Percentiles rank a stretch among this genome's conserved stretches.
phyloP scores from a whole-genome alignment of 2,888 invertebrate species.

The Autographa pulchrina region DNA sequence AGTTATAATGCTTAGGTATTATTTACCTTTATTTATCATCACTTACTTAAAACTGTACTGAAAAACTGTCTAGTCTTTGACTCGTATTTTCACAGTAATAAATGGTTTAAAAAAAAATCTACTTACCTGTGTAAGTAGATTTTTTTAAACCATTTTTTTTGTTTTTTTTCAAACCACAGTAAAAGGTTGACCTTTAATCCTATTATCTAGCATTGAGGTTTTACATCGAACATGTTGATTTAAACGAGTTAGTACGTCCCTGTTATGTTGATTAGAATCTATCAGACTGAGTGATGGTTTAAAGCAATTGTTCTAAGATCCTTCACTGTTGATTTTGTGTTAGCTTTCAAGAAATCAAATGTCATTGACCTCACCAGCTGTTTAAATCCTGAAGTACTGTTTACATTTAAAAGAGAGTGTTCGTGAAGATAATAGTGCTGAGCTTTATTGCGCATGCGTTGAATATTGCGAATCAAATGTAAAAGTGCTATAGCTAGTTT shows the following conservation, averaged over 20 bases:
- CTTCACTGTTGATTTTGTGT: conserved; percentile 21
- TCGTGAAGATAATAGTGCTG: background rate
- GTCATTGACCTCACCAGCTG: conserved; percentile 40
- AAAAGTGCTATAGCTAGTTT: too few relatives aligned
- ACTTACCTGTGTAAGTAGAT: too few relatives aligned
- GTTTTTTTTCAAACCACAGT: too few relatives aligned
- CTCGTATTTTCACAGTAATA: too few relatives aligned
- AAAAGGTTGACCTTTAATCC: too few relatives aligned
- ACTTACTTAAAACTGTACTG: too few relatives aligned
- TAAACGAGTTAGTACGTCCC: background rate
- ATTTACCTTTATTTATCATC: too few relatives aligned
- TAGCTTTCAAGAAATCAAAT: conserved; percentile 18
- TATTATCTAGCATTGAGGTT: background rate
- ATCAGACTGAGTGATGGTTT: conserved; percentile 25
- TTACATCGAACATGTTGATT: background rate
- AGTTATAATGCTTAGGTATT: too few relatives aligned
- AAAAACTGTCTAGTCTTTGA: too few relatives aligned
- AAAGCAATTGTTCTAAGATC: conserved; percentile 11
- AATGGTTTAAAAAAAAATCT: too few relatives aligned
- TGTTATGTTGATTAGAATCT: conserved; percentile 25
- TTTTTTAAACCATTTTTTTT: too few relatives aligned
- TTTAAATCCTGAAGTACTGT: conserved; percentile 19
- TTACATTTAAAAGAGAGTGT: background rate
- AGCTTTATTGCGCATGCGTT: background rate
- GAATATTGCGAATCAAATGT: too few relatives aligned